Evolutionary conservation across 2,888 invertebrate species (phyloP).

Genomic region (Fabriciana adippe): DNA sequence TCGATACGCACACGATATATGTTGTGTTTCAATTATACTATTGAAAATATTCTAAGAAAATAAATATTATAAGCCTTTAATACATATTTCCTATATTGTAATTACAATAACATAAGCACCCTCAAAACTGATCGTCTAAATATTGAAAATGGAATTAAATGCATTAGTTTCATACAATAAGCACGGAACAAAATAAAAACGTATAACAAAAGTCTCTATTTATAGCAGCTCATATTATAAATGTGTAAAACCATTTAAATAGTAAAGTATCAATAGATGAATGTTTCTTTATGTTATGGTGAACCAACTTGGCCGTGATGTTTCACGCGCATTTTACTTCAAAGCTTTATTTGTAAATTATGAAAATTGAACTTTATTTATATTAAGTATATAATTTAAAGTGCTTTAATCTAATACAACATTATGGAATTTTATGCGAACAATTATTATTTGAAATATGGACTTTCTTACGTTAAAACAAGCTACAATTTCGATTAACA

Average conservation of each 20-base stretch:
- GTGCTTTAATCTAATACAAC: not conserved
- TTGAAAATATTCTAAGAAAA: not conserved
- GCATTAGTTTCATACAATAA: conserved; percentile 80
- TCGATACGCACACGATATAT: not conserved
- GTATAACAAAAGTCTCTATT: conserved; percentile 69
- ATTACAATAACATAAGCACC: conserved; percentile 47
- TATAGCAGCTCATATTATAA: conserved; percentile 79
- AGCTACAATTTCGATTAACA: not conserved
- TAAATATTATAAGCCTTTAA: conserved; percentile 16
- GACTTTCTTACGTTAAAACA: not conserved
- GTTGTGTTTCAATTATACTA: not conserved
- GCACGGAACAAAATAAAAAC: conserved; percentile 69
- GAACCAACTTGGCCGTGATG: conserved; percentile 80
- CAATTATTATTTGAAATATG: not conserved
- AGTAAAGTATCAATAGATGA: conserved; percentile 77
- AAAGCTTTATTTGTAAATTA: conserved; percentile 47
- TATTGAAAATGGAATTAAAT: conserved; percentile 76
- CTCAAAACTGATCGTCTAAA: conserved; percentile 62
- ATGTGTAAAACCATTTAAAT: conserved; percentile 83
- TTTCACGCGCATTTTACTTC: conserved; percentile 78
- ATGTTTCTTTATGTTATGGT: conserved; percentile 78
- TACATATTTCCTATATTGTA: conserved; percentile 22
- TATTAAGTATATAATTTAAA: conserved; percentile 35
- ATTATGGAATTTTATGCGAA: not conserved
- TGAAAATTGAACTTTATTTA: conserved; percentile 17